Evolutionary conservation across 2,113 vertebrate species (phyloP).

Genomic region (Hemicordylus capensis): DNA sequence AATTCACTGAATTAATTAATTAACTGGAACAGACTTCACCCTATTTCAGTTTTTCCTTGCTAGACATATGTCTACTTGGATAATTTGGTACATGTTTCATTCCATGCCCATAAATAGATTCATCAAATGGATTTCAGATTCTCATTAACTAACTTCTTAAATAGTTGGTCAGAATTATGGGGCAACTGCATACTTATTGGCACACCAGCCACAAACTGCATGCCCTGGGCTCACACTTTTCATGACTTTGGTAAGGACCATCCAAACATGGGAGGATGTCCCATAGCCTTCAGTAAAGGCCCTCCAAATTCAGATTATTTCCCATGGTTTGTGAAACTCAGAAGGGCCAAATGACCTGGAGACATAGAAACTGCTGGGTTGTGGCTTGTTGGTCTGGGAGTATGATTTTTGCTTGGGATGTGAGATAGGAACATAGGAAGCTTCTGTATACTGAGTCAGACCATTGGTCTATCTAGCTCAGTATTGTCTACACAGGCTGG

Average conservation of each 20-base stretch:
- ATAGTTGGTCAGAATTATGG: not conserved
- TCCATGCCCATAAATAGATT: not conserved
- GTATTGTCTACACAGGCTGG: too few relatives aligned
- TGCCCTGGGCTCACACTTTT: not conserved
- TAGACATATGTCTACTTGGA: conserved; percentile 30
- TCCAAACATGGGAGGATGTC: not conserved
- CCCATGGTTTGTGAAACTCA: too few relatives aligned
- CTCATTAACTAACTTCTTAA: not conserved
- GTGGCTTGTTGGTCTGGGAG: too few relatives aligned
- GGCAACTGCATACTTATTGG: not conserved
- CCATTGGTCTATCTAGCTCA: too few relatives aligned
- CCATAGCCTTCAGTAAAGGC: not conserved
- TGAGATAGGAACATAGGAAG: too few relatives aligned
- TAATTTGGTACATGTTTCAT: not conserved
- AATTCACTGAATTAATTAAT: too few relatives aligned
- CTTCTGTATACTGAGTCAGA: too few relatives aligned
- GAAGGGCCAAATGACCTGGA: not conserved
- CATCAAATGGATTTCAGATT: not conserved
- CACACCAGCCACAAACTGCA: not conserved
- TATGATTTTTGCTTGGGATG: too few relatives aligned
- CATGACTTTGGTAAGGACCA: not conserved
- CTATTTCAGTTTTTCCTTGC: conserved; percentile 22
- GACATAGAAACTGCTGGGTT: not conserved
- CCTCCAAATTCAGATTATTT: too few relatives aligned
- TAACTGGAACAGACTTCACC: conserved; percentile 41